Evolutionary conservation across 2,888 invertebrate species (phyloP), one percentile per base, ranked within the genome.

Genomic region (Stenoptilia bipunctidactyla): DNA sequence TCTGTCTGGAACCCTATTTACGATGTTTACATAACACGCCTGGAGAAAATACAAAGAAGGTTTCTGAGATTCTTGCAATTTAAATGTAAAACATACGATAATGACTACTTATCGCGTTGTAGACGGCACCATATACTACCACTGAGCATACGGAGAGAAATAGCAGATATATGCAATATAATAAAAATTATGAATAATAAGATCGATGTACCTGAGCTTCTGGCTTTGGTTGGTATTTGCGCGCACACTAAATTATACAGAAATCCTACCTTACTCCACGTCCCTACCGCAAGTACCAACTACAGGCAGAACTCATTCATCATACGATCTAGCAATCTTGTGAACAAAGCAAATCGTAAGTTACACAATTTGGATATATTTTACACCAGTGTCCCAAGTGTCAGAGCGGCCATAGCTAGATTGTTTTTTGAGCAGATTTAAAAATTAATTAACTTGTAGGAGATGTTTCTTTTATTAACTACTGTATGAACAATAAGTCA

Each of bases 1-100:
- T 38, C 40, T 13, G 14, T 34, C 4, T 34, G 45, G 42, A 42
- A 45, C 36, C 41, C 45, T n/a, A 9, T 9, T 6, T 45, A 43
- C 33, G 14, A 39, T 8, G n/a, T 35, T 4, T 42, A 42, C 33
- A 40, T 20, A 9, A 14, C 15, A 13, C 40, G 45, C 9, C 34
- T 45, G 10, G 44, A 44, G 15, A 13, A 20, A 13, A 36, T 44
- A 9, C 41, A 44, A 13, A 44, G 36, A 27, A 36, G 25, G 30
- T 42, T 39, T 34, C 15, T 40, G 13, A 14, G 27, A 14, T 34
- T 13, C 9, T 13, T 34, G 12, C 15, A 36, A 6, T 36, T 15
- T n/a, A 15, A 20, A 15, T 8, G 14, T n/a, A 20, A 20, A n/a
- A 36, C n/a, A 8, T 15, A 4, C 4, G n/a, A 10, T 10, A 9